Evolutionary conservation across 2,113 vertebrate species (phyloP), one percentile per base, ranked within the genome.

Genomic region (Nettapus auritus): DNA sequence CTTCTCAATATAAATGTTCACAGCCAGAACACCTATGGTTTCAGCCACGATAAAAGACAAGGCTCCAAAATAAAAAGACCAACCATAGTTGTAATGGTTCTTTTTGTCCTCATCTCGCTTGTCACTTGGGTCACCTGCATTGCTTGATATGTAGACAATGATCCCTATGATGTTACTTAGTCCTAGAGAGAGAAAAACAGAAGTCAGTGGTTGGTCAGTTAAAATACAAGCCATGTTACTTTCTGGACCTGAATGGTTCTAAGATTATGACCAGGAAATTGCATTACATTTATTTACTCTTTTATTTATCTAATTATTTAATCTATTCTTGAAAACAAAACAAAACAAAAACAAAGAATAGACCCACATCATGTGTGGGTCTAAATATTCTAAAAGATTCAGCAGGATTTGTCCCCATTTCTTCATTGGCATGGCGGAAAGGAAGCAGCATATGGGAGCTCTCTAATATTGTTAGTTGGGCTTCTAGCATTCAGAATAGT

Each of bases 91-190:
- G 97, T 99, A 99, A 8, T 99, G 99, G 98, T 98, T 99, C 97
- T 99, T 99, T 93, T 98, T 99, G 98, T 99, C 99, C 75, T 99
- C 99, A 1, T 99, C 99, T 2, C 99, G 98, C 93, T 99, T 99
- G 94, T 99, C 99, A 13, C 96, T 99, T 20, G 99, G 99, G 97
- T 99, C 99, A 7, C 99, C 99, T 2, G 99, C 98, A 18, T 99
- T 99, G 98, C 99, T 99, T 60, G 99, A 99, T 89, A 99, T 99
- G 98, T 99, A 99, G 91, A 99, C 99, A 50, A 99, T 99, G 97
- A 99, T 99, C 80, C 99, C 99, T 11, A 99, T 99, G 91, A 99
- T 99, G 98, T 99, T 99, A 96, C 99, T 99, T 91, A 99, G 98
- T 87, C 99, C 99, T 99, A 46, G 95, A 73, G 67, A 94, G 29